These are phyloP conservation scores for Agapornis roseicollis DNA, from an alignment of 2,113 vertebrate species.

Conservation along the genomic window DNA sequence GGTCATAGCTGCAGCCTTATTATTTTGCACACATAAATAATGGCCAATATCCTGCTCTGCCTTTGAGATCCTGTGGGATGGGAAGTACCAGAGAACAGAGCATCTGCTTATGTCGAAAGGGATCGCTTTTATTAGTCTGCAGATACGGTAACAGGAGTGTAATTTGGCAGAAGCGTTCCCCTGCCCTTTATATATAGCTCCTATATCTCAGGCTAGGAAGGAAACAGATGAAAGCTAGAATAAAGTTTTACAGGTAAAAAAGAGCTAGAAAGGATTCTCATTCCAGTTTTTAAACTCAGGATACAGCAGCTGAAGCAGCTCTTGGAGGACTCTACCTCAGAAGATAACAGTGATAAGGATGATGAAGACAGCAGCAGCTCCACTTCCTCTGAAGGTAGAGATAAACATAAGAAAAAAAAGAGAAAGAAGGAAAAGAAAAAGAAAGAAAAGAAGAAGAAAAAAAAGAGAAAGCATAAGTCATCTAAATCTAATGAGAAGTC, in stretches of 20 bases:
- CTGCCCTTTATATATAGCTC: not conserved
- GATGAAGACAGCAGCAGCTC: conserved; percentile 75
- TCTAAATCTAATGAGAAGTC: conserved; percentile 77
- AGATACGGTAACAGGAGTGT: not conserved
- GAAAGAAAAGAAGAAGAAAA: conserved; percentile 70
- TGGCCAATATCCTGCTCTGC: not conserved
- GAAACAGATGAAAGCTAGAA: not conserved
- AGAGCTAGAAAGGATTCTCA: not conserved
- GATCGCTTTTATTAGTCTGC: not conserved
- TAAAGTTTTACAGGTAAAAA: not conserved
- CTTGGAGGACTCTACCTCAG: conserved; percentile 90
- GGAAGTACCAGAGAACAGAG: not conserved
- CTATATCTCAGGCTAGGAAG: not conserved
- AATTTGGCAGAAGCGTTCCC: not conserved
- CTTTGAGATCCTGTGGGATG: not conserved
- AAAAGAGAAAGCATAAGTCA: conserved; percentile 76
- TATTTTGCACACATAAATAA: not conserved
- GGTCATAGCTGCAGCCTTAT: not conserved
- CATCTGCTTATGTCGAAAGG: not conserved
- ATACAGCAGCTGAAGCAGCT: conserved; percentile 92
- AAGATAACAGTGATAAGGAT: conserved; percentile 54
- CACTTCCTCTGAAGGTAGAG: conserved; percentile 71
- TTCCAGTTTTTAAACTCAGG: conserved; percentile 67
- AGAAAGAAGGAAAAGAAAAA: conserved; percentile 81
- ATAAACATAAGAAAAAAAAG: conserved; percentile 78